A percentile compares a stretch with the other conserved stretches of the same genome.
phyloP scores from a whole-genome alignment of 2,113 vertebrate genomes.

The Emydocephalus ijimae region DNA sequence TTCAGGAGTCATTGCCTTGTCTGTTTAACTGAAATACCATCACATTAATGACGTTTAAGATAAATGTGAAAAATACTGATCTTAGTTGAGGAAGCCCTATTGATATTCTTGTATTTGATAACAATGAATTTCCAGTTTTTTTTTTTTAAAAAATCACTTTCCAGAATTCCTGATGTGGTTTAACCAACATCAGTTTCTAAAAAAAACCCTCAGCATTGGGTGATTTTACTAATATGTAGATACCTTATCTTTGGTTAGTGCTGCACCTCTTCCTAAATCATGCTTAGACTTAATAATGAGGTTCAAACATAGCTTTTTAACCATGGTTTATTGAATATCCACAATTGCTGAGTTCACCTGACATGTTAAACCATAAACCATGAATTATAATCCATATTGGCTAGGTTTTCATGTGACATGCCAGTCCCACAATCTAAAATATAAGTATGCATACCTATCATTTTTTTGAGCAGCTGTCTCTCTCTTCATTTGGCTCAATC shows the following conservation, averaged over 20 bases:
- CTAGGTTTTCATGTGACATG: not conserved
- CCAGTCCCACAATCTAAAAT: not conserved
- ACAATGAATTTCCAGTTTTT: not conserved
- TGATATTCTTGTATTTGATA: not conserved
- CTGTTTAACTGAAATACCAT: not conserved
- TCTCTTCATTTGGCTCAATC: too few relatives aligned
- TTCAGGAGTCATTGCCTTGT: not conserved
- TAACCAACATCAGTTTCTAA: not conserved
- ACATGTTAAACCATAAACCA: not conserved
- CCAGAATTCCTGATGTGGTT: not conserved
- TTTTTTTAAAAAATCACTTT: too few relatives aligned
- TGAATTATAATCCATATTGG: not conserved
- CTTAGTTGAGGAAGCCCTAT: not conserved
- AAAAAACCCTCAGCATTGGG: not conserved
- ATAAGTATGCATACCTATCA: not conserved
- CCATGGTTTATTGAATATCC: not conserved
- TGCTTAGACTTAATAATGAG: not conserved
- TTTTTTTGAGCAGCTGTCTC: not conserved
- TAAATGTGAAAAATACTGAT: not conserved
- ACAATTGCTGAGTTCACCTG: not conserved
- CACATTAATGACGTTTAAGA: not conserved
- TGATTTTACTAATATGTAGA: not conserved
- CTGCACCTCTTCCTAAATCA: not conserved
- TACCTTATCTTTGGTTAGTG: not conserved
- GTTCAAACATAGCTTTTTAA: not conserved